These are phyloP conservation scores for Lasioglossum baleicum DNA, from an alignment of 1,140 invertebrate genomes.

Conservation along the genomic window DNA sequence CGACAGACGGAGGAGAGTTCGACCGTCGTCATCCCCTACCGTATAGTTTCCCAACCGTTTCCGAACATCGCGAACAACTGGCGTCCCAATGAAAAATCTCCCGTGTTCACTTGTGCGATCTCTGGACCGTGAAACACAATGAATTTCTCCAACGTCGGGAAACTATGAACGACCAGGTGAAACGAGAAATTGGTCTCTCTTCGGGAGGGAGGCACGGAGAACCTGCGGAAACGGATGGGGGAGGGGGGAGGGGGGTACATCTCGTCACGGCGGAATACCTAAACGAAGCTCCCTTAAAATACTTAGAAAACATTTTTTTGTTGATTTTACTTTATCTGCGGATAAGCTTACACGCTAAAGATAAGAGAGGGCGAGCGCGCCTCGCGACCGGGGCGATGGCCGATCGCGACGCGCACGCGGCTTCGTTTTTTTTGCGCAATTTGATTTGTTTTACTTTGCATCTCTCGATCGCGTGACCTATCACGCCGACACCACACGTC, in stretches of 20 bases:
- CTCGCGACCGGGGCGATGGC: not conserved
- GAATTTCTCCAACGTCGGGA: too few species aligned
- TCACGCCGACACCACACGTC: not conserved
- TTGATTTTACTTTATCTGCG: not conserved
- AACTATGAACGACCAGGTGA: too few species aligned
- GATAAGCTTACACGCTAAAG: constrained; percentile 19
- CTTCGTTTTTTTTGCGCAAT: not conserved
- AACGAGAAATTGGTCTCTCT: too few species aligned
- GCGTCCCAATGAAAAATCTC: too few species aligned
- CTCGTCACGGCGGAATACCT: not conserved
- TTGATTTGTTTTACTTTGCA: not conserved
- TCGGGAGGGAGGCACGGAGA: not conserved
- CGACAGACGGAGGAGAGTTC: not conserved
- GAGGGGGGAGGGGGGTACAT: too few species aligned
- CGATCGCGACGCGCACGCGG: not conserved
- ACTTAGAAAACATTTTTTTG: constrained; percentile 18
- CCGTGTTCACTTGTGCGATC: too few species aligned
- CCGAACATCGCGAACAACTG: too few species aligned
- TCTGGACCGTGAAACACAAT: too few species aligned
- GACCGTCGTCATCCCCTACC: not conserved
- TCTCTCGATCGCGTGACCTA: not conserved
- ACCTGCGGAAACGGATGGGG: too few species aligned
- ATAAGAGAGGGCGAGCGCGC: not conserved
- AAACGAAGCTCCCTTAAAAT: constrained; percentile 38
- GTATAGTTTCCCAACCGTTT: too few species aligned